These are phyloP conservation scores for Holacanthus passer DNA, from an alignment of 2,113 vertebrate genomes.

Conservation along the genomic window DNA sequence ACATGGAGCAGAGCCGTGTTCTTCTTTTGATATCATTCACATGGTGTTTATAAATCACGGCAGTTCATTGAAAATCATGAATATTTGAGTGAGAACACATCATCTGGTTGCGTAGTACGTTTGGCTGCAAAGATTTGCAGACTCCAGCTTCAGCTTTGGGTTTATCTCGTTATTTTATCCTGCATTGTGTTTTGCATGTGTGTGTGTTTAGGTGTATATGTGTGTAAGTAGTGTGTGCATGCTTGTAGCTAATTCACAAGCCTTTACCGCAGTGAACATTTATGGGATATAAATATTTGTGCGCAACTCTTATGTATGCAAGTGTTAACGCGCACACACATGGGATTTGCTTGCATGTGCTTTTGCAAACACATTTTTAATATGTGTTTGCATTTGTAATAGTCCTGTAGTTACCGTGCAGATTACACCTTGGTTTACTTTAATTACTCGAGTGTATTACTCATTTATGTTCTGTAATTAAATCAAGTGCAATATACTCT, in stretches of 20 bases:
- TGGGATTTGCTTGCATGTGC: not conserved
- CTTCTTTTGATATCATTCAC: conserved; percentile 10
- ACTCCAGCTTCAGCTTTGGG: conserved; percentile 4
- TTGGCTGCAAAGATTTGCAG: conserved; percentile 4
- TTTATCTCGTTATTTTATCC: conserved; percentile 5
- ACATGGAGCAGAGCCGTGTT: not conserved
- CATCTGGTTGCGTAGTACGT: not conserved
- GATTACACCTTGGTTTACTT: not conserved
- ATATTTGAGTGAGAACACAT: conserved; percentile 35
- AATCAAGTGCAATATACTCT: not conserved
- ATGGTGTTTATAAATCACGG: conserved; percentile 2
- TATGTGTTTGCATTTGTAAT: not conserved
- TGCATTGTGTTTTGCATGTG: conserved; percentile 7
- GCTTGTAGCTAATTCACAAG: not conserved
- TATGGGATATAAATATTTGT: not conserved
- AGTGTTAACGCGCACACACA: not conserved
- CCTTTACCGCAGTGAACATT: not conserved
- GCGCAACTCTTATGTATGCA: not conserved
- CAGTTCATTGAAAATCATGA: conserved; percentile 2
- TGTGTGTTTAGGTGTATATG: conserved; percentile 1
- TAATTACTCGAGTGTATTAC: not conserved
- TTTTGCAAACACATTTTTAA: not conserved
- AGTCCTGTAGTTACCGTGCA: not conserved
- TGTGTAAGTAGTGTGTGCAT: not conserved
- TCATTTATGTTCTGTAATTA: not conserved